phyloP scores from a whole-genome alignment of 2,888 invertebrate genomes.

The Hypomecis punctinalis region DNA sequence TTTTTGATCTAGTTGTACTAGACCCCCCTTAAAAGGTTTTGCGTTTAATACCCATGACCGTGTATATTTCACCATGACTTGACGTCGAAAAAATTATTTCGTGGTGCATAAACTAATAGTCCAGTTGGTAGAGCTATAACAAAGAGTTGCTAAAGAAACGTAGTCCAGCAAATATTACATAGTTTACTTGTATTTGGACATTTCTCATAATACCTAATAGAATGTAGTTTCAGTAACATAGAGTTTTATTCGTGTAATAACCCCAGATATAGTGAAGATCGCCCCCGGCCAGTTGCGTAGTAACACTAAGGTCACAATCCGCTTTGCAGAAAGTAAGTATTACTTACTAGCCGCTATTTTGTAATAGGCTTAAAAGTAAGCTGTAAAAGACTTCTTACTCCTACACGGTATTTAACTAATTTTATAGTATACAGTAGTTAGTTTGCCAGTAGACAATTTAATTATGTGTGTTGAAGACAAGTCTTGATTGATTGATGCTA shows the following conservation, averaged over 20 bases:
- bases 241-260: constrained; percentile 19
- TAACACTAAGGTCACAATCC: constrained; percentile 20
- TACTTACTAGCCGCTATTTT: constrained; percentile 9
- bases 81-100: too few relatives aligned
- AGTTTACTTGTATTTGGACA: not conserved
- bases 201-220: not conserved
- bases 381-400: not conserved
- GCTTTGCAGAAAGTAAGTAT: constrained; percentile 3
- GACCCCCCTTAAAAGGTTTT: too few relatives aligned
- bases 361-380: constrained; percentile 17
- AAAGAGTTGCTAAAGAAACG: too few relatives aligned
- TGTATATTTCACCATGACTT: too few relatives aligned
- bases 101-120: too few relatives aligned
- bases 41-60: too few relatives aligned
- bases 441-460: not conserved
- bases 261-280: constrained; percentile 20
- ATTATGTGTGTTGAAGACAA: too few relatives aligned
- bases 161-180: too few relatives aligned
- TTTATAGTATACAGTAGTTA: not conserved
- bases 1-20: too few relatives aligned
- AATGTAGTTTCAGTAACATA: not conserved
- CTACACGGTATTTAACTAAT: not conserved
- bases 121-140: too few relatives aligned
- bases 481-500: too few relatives aligned
- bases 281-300: constrained; percentile 25